Evolutionary conservation across 2,113 vertebrate genomes (phyloP), one percentile per base, ranked within the genome.

Genomic region (Heterotis niloticus): DNA sequence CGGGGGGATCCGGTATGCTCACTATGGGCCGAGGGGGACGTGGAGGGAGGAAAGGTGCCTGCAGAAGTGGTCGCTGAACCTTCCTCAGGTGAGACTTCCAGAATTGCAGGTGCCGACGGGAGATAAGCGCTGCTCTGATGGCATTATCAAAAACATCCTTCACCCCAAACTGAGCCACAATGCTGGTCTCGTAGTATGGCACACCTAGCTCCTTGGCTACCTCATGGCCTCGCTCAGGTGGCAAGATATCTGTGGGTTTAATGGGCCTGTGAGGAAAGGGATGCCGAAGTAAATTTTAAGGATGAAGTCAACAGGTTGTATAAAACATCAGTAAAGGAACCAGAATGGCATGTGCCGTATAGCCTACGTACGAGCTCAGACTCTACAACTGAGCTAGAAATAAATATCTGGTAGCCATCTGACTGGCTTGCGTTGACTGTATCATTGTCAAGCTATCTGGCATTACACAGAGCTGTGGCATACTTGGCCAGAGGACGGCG

Each of bases 121-220:
- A 95, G 83, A 96, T 94, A 79, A 97, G 94, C 13, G 95, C 95
- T 0, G 95, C 95, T 0, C 95, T 93, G 87, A 97, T 97, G 80
- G 95, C 95, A 9, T 96, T 97, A 89, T 97, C 95, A 1, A 97
- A 97, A 59, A 97, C 95, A 2, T 96, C 95, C 87, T 97, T 97
- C 76, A 96, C 92, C 28, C 95, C 95, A 0, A 97, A 97, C 89
- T 96, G 95, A 4, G 95, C 95, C 24, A 97, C 95, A 68, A 97
- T 94, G 72, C 95, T 97, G 80, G 94, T 97, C 89, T 97, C 95
- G 0, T 93, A 97, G 88, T 97, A 97, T 0, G 95, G 95, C 52
- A 96, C 90, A 0, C 95, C 95, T 82, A 96, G 91, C 82, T 97
- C 95, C 86, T 95, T 95, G 78, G 95, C 95, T 78, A 96, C 94